Base-by-base conservation (phyloP, 2,113 vertebrate genomes). In the Oryctolagus cuniculus region DNA sequence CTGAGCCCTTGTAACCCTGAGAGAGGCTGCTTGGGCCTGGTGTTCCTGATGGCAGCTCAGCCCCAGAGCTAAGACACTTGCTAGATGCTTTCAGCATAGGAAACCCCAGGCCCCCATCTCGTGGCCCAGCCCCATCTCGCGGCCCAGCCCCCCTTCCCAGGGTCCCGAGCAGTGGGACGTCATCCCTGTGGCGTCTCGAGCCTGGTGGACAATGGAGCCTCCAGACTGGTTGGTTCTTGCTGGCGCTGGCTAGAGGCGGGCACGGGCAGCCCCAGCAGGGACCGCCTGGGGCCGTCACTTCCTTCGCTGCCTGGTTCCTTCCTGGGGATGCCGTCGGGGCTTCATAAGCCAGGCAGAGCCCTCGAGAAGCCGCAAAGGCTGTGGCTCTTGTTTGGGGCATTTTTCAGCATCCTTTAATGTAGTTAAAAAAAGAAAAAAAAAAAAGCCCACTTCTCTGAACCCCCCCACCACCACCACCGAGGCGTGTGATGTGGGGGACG, bases 241-340 rank as follows among this genome's bases (percentile, higher is more conserved):
- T 27, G 49, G 55, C 38, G 12, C 44, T 53, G 61, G 38, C n/a
- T 49, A 69, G 78, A 73, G 70, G n/a, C 29, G 63, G 36, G 38
- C 63, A 5, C 44, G 21, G 51, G 49, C n/a, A 19, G 22, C 51
- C 55, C 38, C 0, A 6, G 36, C 8, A 11, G 38, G n/a, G 24
- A 51, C 5, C 10, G 15, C 36, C 25, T 19, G 0, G 0, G 8
- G 13, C 31, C 34, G 13, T 58, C 31, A 2, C 10, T 12, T 49
- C 31, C 34, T 27, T 29, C 2, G 1, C 34, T 36, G 25, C 44
- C 44, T 17, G 8, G 31, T 34, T 72, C 16, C 36, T 66, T 15
- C 38, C 38, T 8, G 29, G 25, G 16, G 34, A 38, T 0, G 1
- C 67, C 25, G 8, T 38, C 19, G 44, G 21, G n/a, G 4, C 22